Percentiles rank a stretch among this genome's conserved stretches.
Evolutionary conservation across 2,888 invertebrate genomes (phyloP).

Genomic region (Agelastica alni): DNA sequence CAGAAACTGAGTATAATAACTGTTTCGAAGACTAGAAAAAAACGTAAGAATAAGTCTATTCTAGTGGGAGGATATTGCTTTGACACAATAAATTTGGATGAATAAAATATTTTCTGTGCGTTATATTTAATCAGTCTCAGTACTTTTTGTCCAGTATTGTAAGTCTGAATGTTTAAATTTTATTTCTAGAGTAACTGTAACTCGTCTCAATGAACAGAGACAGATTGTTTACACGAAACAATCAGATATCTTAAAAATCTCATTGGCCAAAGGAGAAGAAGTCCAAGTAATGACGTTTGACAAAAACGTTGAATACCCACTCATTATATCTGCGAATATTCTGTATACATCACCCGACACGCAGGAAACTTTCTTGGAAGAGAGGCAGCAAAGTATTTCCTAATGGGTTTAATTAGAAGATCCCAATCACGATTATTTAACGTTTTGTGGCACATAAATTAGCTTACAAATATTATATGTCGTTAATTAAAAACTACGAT

Average conservation of each 20-base stretch:
- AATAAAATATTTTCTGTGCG: too few relatives aligned
- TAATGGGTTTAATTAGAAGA: slow-evolving; percentile 20
- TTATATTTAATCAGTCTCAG: too few relatives aligned
- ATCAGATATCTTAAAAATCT: slow-evolving; percentile 64
- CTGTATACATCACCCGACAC: slow-evolving; percentile 63
- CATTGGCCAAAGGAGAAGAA: slow-evolving; percentile 69
- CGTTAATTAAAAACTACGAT: too few relatives aligned
- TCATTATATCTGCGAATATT: slow-evolving; percentile 72
- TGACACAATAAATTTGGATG: too few relatives aligned
- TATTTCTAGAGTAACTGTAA: slow-evolving; percentile 61
- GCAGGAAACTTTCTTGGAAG: slow-evolving; percentile 44
- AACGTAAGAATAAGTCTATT: too few relatives aligned
- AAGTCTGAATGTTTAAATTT: too few relatives aligned
- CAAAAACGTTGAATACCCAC: slow-evolving; percentile 66
- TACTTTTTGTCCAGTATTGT: too few relatives aligned
- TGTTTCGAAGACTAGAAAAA: too few relatives aligned
- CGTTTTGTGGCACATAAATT: neutral
- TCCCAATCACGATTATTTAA: neutral
- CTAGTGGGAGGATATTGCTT: too few relatives aligned
- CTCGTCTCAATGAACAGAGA: slow-evolving; percentile 68
- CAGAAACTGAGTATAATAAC: too few relatives aligned
- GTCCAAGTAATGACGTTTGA: slow-evolving; percentile 62
- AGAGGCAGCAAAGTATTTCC: slow-evolving; percentile 35
- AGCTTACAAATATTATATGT: neutral
- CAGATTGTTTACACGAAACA: slow-evolving; percentile 65